Conservation (phyloP, 1,140 invertebrate genomes). For the Schmidtea mediterranea region DNA sequence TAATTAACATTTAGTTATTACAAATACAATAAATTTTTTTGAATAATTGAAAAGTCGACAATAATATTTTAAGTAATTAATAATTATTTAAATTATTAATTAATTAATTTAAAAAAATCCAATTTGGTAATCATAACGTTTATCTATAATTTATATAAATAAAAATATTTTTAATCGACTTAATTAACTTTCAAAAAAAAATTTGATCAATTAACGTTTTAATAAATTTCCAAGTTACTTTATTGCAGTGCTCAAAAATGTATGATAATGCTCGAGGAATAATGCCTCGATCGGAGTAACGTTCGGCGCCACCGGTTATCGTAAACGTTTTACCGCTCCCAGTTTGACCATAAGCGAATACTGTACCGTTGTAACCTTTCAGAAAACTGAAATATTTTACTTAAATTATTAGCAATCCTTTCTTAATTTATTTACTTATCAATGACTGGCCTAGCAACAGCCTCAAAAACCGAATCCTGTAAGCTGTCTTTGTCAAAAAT, state of each 20-base stretch:
- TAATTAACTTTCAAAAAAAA: no score
- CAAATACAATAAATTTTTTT: no score
- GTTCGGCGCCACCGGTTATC: conserved; percentile 26
- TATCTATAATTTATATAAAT: no score
- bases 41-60: no score
- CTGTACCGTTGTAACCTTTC: conserved; percentile 26
- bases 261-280: conserved; percentile 26
- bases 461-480: conserved; percentile 25
- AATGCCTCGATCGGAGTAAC: conserved; percentile 24
- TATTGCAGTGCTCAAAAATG: conserved; percentile 23
- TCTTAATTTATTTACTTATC: conserved; percentile 18
- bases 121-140: no score
- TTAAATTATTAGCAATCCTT: neutral
- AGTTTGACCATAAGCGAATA: conserved; percentile 30
- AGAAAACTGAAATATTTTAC: conserved; percentile 20
- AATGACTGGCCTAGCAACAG: conserved; percentile 23
- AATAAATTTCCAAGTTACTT: no score
- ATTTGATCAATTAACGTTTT: no score
- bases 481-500: conserved; percentile 21
- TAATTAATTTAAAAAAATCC: no score
- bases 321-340: conserved; percentile 29
- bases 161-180: no score
- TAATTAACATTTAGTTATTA: no score
- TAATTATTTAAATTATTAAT: no score
- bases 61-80: no score